Evolutionary conservation across 2,113 vertebrate species (phyloP).

Genomic region (Orcinus orca): DNA sequence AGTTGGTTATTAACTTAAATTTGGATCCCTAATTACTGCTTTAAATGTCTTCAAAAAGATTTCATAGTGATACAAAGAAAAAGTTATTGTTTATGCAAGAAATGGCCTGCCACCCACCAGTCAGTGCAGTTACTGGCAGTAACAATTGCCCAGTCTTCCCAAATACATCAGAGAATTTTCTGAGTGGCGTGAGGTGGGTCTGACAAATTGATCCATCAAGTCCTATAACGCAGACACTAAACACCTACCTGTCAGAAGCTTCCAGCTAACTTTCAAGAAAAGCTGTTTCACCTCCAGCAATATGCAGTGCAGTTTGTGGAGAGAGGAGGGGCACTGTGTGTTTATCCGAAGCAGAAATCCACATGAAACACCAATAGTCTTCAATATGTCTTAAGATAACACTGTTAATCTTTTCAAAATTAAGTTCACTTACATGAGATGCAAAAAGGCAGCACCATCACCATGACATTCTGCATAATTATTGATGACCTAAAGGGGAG

Average conservation of each 20-base stretch:
- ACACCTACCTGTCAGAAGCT: not conserved
- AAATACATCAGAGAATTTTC: constrained; percentile 42
- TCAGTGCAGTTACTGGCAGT: not conserved
- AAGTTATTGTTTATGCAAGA: not conserved
- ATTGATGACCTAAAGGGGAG: not conserved
- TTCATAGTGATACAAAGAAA: not conserved
- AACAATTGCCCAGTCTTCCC: constrained; percentile 28
- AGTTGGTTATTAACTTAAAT: not conserved
- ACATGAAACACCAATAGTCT: not conserved
- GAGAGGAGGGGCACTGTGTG: not conserved
- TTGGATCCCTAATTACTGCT: constrained; percentile 17
- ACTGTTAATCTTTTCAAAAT: not conserved
- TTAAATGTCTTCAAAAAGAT: constrained; percentile 1
- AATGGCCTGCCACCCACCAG: not conserved
- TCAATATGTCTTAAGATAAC: constrained; percentile 13
- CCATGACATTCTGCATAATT: not conserved
- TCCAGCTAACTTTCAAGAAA: constrained; percentile 17
- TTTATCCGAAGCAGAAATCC: constrained; percentile 36
- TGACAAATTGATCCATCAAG: constrained; percentile 36
- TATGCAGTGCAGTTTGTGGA: not conserved
- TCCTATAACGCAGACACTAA: not conserved
- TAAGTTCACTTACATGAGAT: not conserved
- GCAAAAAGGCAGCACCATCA: not conserved
- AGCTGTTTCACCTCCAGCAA: constrained; percentile 3
- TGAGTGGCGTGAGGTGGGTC: not conserved